phyloP scores from a whole-genome alignment of 2,113 vertebrate species.

The Hyla sarda region DNA sequence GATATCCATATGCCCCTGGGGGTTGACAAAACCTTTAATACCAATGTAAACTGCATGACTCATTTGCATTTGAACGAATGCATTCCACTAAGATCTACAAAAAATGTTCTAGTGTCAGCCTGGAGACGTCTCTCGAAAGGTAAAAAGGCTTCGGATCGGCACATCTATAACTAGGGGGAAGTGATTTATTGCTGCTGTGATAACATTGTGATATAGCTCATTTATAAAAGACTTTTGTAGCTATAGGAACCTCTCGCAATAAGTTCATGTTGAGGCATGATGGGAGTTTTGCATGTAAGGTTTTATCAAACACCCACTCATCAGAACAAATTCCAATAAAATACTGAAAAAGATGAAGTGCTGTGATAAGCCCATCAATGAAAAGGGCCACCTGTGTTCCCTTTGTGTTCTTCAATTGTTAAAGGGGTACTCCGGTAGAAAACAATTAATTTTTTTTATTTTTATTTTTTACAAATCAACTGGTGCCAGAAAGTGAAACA shows the following conservation, averaged over 20 bases:
- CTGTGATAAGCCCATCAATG: background rate
- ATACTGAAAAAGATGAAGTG: background rate
- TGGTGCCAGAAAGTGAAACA: too few relatives aligned
- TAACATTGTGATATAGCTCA: background rate
- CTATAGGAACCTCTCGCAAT: background rate
- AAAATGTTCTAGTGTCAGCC: too few relatives aligned
- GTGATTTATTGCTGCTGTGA: background rate
- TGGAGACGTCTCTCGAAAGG: background rate
- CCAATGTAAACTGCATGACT: too few relatives aligned
- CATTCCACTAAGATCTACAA: too few relatives aligned
- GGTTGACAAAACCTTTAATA: too few relatives aligned
- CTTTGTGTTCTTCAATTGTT: background rate
- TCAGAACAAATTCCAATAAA: background rate
- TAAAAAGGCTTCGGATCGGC: background rate
- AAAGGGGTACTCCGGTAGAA: too few relatives aligned
- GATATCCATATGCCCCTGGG: too few relatives aligned
- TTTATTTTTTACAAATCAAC: too few relatives aligned
- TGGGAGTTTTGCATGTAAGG: background rate
- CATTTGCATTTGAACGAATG: too few relatives aligned
- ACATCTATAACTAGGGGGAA: background rate
- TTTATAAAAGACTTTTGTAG: background rate
- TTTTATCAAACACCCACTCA: background rate
- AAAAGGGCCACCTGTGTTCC: background rate
- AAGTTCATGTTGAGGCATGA: background rate
- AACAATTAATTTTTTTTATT: too few relatives aligned